phyloP scores from a whole-genome alignment of 2,113 vertebrate genomes.

The Pachycephala philippinensis region DNA sequence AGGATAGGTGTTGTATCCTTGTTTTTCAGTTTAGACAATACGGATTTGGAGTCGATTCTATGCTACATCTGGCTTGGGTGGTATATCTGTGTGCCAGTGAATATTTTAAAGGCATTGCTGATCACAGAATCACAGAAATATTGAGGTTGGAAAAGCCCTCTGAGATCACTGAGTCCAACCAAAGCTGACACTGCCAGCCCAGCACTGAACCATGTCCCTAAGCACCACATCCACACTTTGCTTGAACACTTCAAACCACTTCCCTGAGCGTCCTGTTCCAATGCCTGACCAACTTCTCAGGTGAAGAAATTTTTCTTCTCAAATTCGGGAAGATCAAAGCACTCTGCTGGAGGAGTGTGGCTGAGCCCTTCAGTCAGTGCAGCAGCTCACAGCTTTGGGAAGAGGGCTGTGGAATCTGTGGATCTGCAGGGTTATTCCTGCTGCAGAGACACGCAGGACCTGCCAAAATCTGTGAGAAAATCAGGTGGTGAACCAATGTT shows the following conservation, averaged over 20 bases:
- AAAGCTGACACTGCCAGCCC: neutral
- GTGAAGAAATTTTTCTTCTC: neutral
- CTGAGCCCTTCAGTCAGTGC: neutral
- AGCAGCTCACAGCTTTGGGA: neutral
- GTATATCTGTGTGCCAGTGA: neutral
- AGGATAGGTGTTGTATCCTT: neutral
- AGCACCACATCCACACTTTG: neutral
- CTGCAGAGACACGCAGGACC: neutral
- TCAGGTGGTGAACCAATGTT: neutral
- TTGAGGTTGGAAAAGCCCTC: neutral
- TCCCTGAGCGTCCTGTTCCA: neutral
- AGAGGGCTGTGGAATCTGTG: neutral
- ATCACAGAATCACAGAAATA: neutral
- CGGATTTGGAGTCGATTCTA: neutral
- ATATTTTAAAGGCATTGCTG: neutral
- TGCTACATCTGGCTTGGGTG: neutral
- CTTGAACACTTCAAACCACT: neutral
- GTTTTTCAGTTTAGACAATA: accelerated
- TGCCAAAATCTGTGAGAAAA: neutral
- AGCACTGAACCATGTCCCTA: neutral
- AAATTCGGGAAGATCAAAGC: neutral
- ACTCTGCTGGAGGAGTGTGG: neutral
- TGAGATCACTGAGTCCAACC: accelerated
- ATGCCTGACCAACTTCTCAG: neutral
- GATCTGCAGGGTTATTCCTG: neutral